phyloP scores from a whole-genome alignment of 2,113 vertebrate species.

The Monarcha castaneiventris region DNA sequence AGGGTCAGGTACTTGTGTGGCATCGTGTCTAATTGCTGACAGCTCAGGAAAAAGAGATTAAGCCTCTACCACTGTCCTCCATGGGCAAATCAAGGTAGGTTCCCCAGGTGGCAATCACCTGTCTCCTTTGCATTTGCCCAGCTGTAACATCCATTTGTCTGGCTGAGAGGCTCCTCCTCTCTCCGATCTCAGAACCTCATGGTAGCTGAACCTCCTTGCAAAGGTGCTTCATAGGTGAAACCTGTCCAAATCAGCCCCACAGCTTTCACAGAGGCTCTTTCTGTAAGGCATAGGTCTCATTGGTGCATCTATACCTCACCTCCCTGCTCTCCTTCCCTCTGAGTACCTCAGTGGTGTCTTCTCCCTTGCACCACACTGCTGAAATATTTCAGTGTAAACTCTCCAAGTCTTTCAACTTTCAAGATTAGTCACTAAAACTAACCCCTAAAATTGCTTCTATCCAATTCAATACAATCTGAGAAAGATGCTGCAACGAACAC shows the following conservation, averaged over 20 bases:
- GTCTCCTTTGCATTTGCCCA: neutral
- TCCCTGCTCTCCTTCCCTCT: neutral
- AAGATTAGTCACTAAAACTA: neutral
- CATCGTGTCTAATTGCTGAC: neutral
- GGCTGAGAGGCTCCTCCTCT: neutral
- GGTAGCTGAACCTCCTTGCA: neutral
- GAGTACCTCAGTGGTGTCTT: neutral
- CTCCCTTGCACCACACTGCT: neutral
- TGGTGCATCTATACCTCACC: neutral
- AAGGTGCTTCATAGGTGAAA: neutral
- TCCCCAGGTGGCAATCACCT: neutral
- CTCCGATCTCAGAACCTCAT: neutral
- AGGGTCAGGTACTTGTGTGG: accelerated
- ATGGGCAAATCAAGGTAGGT: neutral
- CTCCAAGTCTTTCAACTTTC: neutral
- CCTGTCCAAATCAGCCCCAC: neutral
- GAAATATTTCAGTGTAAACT: neutral
- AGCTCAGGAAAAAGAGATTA: neutral
- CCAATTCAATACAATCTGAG: neutral
- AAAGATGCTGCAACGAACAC: neutral
- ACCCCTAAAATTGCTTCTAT: neutral
- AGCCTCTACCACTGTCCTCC: neutral
- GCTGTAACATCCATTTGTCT: neutral
- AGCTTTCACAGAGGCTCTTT: neutral
- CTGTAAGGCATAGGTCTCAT: neutral